Conservation (phyloP, 2,113 vertebrate genomes). For the Protobothrops mucrosquamatus region DNA sequence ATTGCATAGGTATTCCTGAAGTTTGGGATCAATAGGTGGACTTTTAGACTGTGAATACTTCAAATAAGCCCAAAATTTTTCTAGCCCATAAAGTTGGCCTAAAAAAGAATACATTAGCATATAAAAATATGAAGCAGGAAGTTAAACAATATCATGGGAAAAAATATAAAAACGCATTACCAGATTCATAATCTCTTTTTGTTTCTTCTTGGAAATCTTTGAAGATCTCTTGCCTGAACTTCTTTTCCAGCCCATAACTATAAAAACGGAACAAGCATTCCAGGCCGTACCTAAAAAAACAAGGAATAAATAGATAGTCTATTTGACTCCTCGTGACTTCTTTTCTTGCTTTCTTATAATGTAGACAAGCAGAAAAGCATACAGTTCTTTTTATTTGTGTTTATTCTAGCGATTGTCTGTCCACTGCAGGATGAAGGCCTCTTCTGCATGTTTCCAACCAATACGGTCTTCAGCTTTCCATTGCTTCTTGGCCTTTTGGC, state of each 20-base stretch:
- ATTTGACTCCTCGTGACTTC: neutral
- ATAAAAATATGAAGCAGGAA: constrained; percentile 19
- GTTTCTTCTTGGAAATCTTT: constrained; percentile 97
- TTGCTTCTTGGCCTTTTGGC: neutral
- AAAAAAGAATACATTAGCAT: constrained; percentile 34
- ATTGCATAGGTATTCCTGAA: constrained; percentile 86
- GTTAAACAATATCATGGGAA: neutral
- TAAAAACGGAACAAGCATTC: constrained; percentile 98
- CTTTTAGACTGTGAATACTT: constrained; percentile 89
- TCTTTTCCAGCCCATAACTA: constrained; percentile 95
- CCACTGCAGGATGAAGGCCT: neutral
- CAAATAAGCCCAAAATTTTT: constrained; percentile 98
- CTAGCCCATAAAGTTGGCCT: constrained; percentile 96
- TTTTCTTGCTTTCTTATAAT: neutral
- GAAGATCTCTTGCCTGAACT: constrained; percentile 91
- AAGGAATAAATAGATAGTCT: constrained; percentile 32
- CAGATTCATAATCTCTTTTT: constrained; percentile 90
- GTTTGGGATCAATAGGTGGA: constrained; percentile 80
- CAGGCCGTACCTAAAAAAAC: constrained; percentile 84
- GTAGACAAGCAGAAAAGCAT: rapidly evolving
- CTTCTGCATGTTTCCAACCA: neutral
- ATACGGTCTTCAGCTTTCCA: neutral
- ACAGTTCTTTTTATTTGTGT: neutral
- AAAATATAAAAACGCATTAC: constrained; percentile 68
- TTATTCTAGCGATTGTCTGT: neutral